Base-by-base conservation (phyloP, 1,140 invertebrate species). In the Linepithema humile region DNA sequence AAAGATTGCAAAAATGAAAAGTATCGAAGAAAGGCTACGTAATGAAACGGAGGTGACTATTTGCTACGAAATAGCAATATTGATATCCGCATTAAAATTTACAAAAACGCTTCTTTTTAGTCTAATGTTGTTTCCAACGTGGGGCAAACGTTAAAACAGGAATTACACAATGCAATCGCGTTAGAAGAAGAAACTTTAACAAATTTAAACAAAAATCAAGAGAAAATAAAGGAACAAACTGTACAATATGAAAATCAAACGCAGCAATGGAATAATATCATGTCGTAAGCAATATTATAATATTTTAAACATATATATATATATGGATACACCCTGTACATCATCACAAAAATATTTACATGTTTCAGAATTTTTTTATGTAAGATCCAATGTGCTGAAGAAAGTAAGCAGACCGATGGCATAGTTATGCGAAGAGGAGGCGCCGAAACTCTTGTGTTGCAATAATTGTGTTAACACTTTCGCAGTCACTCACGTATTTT, bases 181-280 rank as follows among this genome's bases (percentile, higher is more conserved):
- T 15, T 6, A 0, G 91, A 93, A 77, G 91, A 94, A 62, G 86
- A 89, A 32, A 89, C 85, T 53, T 86, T 78, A n/a, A 91, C 88
- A 78, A 64, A 15, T 78, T 92, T 97, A 3, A 95, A 95, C 64
- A 95, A 96, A 50, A 95, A 96, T 77, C 96, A 96, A 90, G 96
- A 96, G 89, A 90, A 91, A 50, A 93, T 96, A 0, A 95, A 95
- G 59, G 95, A 96, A 59, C 94, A 94, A 60, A 95, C 95, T 55
- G 91, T 93, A 9, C 92, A 94, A 50, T 95, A 95, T 50, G 94
- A 95, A 53, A 95, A 95, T 82, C 97, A 97, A 93, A 95, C 95
- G 77, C 95, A 95, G 85, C 95, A 96, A 92, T 97, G 96, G 96
- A 95, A 94, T 64, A 95, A 96, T 93, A 89, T 97, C 7, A 91